phyloP scores from a whole-genome alignment of 2,113 vertebrate species.

The Pygoscelis antarcticus region DNA sequence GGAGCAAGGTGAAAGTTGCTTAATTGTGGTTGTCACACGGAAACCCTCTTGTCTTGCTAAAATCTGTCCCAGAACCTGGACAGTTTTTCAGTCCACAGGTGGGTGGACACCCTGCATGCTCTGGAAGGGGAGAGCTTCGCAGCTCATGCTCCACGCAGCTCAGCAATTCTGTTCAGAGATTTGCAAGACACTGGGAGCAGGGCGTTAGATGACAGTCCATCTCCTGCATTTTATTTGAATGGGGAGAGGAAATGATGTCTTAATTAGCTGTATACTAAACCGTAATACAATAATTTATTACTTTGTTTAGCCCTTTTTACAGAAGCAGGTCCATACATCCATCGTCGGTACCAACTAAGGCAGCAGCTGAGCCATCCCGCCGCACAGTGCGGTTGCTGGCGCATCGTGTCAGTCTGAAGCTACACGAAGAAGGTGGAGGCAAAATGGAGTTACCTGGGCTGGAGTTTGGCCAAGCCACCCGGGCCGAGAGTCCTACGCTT shows the following conservation, averaged over 20 bases:
- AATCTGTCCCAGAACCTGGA: background rate
- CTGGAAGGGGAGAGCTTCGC: background rate
- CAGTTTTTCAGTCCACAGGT: background rate
- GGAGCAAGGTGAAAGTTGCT: background rate
- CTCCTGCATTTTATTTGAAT: background rate
- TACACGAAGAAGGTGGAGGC: background rate
- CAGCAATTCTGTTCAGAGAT: background rate
- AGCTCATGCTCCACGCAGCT: background rate
- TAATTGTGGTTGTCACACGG: background rate
- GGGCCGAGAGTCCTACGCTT: background rate
- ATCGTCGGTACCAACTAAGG: background rate
- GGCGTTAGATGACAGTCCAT: background rate
- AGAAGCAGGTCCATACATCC: background rate
- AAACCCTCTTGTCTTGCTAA: background rate
- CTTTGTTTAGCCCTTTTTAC: background rate
- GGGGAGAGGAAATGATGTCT: background rate
- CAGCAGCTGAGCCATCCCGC: background rate
- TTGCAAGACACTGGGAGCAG: background rate
- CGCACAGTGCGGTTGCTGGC: rapidly evolving
- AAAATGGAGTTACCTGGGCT: background rate
- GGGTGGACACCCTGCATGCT: background rate
- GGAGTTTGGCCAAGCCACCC: background rate
- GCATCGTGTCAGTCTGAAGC: background rate
- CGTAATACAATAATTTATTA: background rate
- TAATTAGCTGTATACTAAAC: background rate